Conservation (phyloP, 2,113 vertebrate genomes). For the Myrmophylax atrothorax region DNA sequence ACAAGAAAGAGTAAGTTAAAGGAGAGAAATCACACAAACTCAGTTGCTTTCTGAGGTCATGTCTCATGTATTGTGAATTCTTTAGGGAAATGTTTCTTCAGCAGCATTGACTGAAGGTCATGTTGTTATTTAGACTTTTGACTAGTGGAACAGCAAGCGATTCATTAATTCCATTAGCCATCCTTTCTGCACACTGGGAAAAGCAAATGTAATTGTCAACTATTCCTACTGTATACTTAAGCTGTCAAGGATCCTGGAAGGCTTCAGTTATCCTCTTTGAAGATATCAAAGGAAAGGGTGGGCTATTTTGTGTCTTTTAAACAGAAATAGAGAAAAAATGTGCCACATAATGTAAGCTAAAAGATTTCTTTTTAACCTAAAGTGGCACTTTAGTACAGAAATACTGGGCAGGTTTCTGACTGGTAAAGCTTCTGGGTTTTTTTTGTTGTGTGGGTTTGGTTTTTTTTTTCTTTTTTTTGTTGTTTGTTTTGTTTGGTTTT, state of each 20-base stretch:
- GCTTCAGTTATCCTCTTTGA: constrained; percentile 52
- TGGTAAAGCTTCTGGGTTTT: constrained; percentile 5
- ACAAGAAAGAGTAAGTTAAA: neutral
- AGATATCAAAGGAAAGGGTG: constrained; percentile 31
- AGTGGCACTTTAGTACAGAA: neutral
- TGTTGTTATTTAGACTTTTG: constrained; percentile 44
- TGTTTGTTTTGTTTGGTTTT: neutral
- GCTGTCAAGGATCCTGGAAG: constrained; percentile 47
- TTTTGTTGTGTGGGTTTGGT: too few relatives aligned
- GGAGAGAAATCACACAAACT: neutral
- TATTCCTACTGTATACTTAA: constrained; percentile 60
- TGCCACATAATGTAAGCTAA: constrained; percentile 6
- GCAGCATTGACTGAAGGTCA: constrained; percentile 39
- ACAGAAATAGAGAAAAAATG: neutral
- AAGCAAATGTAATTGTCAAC: constrained; percentile 47
- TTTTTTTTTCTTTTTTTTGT: neutral
- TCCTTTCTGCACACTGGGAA: constrained; percentile 33
- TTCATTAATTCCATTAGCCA: constrained; percentile 57
- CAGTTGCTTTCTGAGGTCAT: constrained; percentile 6
- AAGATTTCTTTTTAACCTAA: constrained; percentile 34
- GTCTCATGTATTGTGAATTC: neutral
- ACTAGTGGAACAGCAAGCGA: constrained; percentile 41
- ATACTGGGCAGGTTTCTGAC: neutral
- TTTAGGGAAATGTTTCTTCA: constrained; percentile 9
- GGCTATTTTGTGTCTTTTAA: constrained; percentile 44